Percentiles rank a stretch among this genome's conserved stretches.
Conservation (phyloP, 1,140 invertebrate genomes). For the Conopomorpha cramerella region DNA sequence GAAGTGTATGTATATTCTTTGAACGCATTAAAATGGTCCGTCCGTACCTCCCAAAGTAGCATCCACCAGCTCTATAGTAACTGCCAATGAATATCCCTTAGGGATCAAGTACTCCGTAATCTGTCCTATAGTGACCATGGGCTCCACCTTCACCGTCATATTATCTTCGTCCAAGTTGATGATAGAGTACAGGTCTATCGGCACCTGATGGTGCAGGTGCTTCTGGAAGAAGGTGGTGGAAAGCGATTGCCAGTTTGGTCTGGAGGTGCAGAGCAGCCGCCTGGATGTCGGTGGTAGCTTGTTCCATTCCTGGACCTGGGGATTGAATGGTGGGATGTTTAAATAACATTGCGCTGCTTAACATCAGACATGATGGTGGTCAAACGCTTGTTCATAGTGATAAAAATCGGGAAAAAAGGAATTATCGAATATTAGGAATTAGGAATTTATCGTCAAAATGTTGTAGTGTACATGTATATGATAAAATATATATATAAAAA, state of each 20-base stretch:
- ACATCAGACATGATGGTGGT: too few relatives aligned
- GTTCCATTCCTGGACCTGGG: slow-evolving; percentile 63
- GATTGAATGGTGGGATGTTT: too few relatives aligned
- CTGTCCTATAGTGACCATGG: slow-evolving; percentile 81
- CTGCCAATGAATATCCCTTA: slow-evolving; percentile 76
- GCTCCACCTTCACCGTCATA: slow-evolving; percentile 74
- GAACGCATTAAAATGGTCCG: too few relatives aligned
- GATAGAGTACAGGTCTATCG: slow-evolving; percentile 69
- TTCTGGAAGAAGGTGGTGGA: slow-evolving; percentile 66
- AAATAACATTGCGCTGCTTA: too few relatives aligned
- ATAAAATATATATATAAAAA: too few relatives aligned
- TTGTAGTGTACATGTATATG: too few relatives aligned
- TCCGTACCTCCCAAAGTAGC: slow-evolving; percentile 72
- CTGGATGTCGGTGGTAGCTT: slow-evolving; percentile 49
- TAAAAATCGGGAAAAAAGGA: too few relatives aligned
- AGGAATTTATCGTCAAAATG: slow-evolving; percentile 1
- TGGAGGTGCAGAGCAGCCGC: slow-evolving; percentile 63
- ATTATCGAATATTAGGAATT: too few relatives aligned
- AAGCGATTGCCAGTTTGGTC: slow-evolving; percentile 66
- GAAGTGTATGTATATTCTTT: too few relatives aligned
- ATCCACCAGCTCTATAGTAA: slow-evolving; percentile 82
- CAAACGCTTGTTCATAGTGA: too few relatives aligned
- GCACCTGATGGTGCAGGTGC: slow-evolving; percentile 60
- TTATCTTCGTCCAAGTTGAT: slow-evolving; percentile 68
- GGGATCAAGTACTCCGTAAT: slow-evolving; percentile 74